Conservation (phyloP, 2,797 vertebrate species). For the Gadopsis bispinosus region DNA sequence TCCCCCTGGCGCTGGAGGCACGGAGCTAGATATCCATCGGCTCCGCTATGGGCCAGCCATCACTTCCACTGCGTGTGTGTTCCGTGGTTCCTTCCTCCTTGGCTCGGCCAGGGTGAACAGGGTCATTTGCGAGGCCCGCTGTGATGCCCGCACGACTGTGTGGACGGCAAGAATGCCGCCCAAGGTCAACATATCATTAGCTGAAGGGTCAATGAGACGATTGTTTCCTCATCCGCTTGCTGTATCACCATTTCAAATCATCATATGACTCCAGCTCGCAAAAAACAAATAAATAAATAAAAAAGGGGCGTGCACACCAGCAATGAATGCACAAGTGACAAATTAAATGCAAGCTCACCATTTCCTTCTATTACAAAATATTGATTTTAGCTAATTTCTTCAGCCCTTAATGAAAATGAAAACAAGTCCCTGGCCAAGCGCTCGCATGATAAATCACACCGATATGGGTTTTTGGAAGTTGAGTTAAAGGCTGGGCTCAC, state of each 20-base stretch:
- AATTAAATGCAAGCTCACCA: slow-evolving; percentile 38
- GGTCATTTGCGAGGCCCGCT: slow-evolving; percentile 62
- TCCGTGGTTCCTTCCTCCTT: slow-evolving; percentile 51
- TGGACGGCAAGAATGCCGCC: slow-evolving; percentile 69
- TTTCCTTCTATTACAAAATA: slow-evolving; percentile 4
- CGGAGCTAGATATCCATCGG: slow-evolving; percentile 77
- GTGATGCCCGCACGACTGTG: slow-evolving; percentile 52
- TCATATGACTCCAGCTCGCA: slow-evolving; percentile 67
- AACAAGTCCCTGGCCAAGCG: neutral
- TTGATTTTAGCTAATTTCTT: slow-evolving; percentile 26
- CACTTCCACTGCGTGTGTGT: slow-evolving; percentile 39
- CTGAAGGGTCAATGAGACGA: slow-evolving; percentile 67
- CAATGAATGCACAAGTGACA: slow-evolving; percentile 69
- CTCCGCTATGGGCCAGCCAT: slow-evolving; percentile 57
- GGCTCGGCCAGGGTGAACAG: slow-evolving; percentile 49
- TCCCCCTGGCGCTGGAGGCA: slow-evolving; percentile 58
- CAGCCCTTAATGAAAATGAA: neutral
- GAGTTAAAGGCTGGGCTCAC: neutral
- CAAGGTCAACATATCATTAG: slow-evolving; percentile 65
- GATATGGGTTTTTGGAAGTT: neutral
- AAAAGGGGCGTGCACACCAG: slow-evolving; percentile 43
- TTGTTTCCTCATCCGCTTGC: slow-evolving; percentile 63
- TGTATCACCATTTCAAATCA: slow-evolving; percentile 69
- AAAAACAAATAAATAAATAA: too few relatives aligned
- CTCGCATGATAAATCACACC: neutral